A percentile compares a stretch with the other conserved stretches of the same genome.
Evolutionary conservation across 1,140 invertebrate genomes (phyloP).

Genomic region (Propsilocerus akamusi): DNA sequence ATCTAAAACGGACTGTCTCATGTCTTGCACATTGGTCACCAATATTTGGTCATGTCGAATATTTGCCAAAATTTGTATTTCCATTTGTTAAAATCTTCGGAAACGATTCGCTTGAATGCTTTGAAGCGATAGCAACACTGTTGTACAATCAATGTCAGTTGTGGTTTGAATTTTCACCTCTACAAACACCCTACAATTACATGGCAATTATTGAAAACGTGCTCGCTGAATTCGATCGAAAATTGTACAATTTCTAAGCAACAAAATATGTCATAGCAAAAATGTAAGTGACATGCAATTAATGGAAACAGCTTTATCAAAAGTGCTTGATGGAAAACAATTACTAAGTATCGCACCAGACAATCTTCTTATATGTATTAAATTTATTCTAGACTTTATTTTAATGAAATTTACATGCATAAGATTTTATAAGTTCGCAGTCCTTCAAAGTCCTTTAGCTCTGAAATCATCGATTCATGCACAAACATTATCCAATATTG

Average conservation of each 20-base stretch:
- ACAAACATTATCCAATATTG: too few relatives aligned
- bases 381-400: too few relatives aligned
- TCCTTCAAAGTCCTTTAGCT: too few relatives aligned
- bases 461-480: too few relatives aligned
- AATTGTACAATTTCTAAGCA: conserved; percentile 47
- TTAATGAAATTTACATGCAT: too few relatives aligned
- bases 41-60: conserved; percentile 48
- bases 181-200: conserved; percentile 57
- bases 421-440: too few relatives aligned
- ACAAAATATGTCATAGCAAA: conserved; percentile 44
- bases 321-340: conserved; percentile 51
- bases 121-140: conserved; percentile 57
- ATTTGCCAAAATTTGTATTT: conserved; percentile 56
- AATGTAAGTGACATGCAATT: conserved; percentile 63
- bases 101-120: conserved; percentile 31
- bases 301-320: conserved; percentile 56
- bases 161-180: conserved; percentile 78
- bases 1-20: conserved; percentile 47
- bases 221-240: conserved; percentile 45
- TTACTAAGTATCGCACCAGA: too few relatives aligned
- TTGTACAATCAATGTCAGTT: conserved; percentile 66
- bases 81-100: conserved; percentile 43
- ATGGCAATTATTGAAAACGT: conserved; percentile 68
- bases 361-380: too few relatives aligned
- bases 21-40: conserved; percentile 64